Evolutionary conservation across 2,113 vertebrate species (phyloP), one percentile per base, ranked within the genome.

Genomic region (Chaetodon auriga): DNA sequence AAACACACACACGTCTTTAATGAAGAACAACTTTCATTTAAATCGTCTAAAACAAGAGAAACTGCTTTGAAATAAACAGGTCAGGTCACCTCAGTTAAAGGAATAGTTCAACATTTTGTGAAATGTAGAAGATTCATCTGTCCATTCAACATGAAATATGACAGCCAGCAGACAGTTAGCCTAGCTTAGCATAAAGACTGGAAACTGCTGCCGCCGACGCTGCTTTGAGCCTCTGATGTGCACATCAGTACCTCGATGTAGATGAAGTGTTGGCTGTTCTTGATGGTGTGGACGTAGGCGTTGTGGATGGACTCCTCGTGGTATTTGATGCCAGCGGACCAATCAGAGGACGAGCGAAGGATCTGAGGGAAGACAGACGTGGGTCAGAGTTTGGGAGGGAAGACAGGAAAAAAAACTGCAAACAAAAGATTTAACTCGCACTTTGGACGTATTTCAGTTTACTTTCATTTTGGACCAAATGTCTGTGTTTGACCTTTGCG

Each of bases 321-420:
- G 92, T 98, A 96, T 61, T 99, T 99, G 74, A 99, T 99, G 51
- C 98, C 98, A 0, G 97, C 98, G 0, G 98, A 99, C 98, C 98
- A 99, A 72, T 99, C 98, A 1, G 95, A 94, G 36, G 97, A 96
- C 1, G 98, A 99, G 38, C 98, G 97, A 54, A 99, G 93, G 83
- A 99, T 93, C 98, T 99, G 84, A 1, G 60, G 46, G 55, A 18
- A 21, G 2, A 6, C 16, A 36, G 35, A 51, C 0, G 53, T 0
- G 2, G 6, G n/a, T 49, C 57, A 3, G 49, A 19, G 25, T 38
- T 4, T 6, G 9, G 11, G 21, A 38, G 38, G 38, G 7, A 38
- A 38, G 5, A 16, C 18, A 4, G 25, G 23, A 36, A 30, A 45
- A n/a, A 38, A 38, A 38, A 4, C 4, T 38, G 18, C 23, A 5